Evolutionary conservation across 2,797 vertebrate species (phyloP), one percentile per base, ranked within the genome.

Genomic region (Sandelia bainsii): DNA sequence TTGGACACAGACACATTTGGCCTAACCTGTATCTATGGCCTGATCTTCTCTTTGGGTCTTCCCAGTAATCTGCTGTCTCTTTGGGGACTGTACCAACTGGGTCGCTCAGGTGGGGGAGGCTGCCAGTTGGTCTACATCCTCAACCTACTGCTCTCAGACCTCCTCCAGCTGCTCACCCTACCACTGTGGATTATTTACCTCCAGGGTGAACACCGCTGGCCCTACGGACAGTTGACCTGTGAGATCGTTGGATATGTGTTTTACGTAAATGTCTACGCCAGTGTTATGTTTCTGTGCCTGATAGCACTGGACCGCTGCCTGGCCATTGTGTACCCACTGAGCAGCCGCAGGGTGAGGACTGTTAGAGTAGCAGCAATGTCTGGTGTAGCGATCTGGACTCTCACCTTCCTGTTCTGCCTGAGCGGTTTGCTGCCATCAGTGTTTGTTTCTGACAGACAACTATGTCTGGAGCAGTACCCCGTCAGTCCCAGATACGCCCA

Each of bases 101-200:
- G 92, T 1, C 91, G 92, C 27, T 92, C 93, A 0, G 92, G 91
- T 2, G 89, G 87, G 11, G 91, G 91, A 23, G 90, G 94, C 60
- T 93, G 92, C 66, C 95, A 95, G 90, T 88, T 94, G 72, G 92
- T 94, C 66, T 95, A 93, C 85, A 94, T 95, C 80, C 90, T 95
- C 62, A 96, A 96, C 83, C 82, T 96, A 53, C 81, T 95, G 44
- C 87, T 95, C 44, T 95, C 95, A 11, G 94, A 95, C 79, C 91
- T 95, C 25, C 93, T 95, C 37, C 94, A 95, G 85, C 86, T 95
- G 51, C 88, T 96, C 60, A 95, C 94, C 16, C 77, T 96, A 64
- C 95, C 95, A 0, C 73, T 95, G 34, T 96, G 95, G 94, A 95
- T 96, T 58, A 72, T 95, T 11, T 96, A 96, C 73, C 89, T 95